Evolutionary conservation across 2,888 invertebrate genomes (phyloP), one percentile per base, ranked within the genome.

Genomic region (Griposia aprilina): DNA sequence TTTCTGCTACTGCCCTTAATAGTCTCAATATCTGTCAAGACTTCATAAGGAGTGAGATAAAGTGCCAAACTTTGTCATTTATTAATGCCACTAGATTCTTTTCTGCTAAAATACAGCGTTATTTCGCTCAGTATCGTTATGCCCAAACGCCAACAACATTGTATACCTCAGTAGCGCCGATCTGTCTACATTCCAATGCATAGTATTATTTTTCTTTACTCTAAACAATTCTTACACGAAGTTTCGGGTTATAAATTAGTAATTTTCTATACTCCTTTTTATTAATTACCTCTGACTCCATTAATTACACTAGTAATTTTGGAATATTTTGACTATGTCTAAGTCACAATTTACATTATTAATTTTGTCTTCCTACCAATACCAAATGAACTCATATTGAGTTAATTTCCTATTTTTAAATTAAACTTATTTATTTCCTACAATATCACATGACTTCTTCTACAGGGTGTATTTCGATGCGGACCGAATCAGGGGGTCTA

Each of bases 131-230:
- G 52, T 62, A 63, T 30, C 36, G n/a, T 30, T 52, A 17, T 55
- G 30, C 30, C 75, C 23, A 74, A 74, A 71, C n/a, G 48, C 36
- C 23, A 72, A 63, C n/a, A 63, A 72, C 55, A 57, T 36, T 0
- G 0, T 63, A 72, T 87, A 87, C 90, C 84, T 83, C 87, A 83
- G 65, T 81, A 30, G 76, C 57, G n/a, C 74, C 81, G 65, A 74
- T 82, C 69, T 77, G 55, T 83, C 81, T 79, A 90, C 89, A 89
- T 89, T 90, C 90, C 90, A 90, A 76, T 75, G 59, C 74, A 83
- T 78, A 86, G 89, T 89, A 89, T 89, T 89, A 89, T 84, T 83
- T 82, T 73, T 77, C 52, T 79, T 63, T 67, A 76, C 26, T 67
- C 59, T 73, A n/a, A 83, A 63, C 36, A 69, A 71, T 77, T 73